Evolutionary conservation across 2,888 invertebrate genomes (phyloP).

Genomic region (Dascillus cervinus): DNA sequence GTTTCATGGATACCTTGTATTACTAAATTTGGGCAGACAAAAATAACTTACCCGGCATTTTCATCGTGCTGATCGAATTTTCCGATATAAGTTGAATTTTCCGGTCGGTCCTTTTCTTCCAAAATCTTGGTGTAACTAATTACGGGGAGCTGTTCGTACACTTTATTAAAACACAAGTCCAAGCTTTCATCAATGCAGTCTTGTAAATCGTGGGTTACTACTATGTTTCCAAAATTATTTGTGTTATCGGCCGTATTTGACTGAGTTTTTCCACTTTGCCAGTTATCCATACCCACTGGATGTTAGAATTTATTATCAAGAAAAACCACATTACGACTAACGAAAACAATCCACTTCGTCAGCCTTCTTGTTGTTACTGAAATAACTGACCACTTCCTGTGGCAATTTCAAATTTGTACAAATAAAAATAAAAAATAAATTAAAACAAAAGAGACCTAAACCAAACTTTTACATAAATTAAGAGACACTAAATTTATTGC

Average conservation of each 20-base stretch:
- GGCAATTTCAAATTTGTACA: too few species aligned
- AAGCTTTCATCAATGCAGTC: conserved; percentile 44
- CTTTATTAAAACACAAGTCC: conserved; percentile 42
- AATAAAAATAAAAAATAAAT: too few species aligned
- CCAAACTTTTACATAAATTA: too few species aligned
- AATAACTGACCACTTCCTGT: too few species aligned
- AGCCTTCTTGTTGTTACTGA: too few species aligned
- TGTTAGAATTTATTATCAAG: too few species aligned
- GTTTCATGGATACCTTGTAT: conserved; percentile 9
- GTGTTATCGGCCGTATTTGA: conserved; percentile 3
- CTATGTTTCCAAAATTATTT: conserved; percentile 37
- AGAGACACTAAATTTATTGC: too few species aligned
- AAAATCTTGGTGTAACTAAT: conserved; percentile 34
- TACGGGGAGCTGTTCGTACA: conserved; percentile 43
- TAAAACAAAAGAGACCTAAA: too few species aligned
- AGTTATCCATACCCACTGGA: conserved; percentile 20
- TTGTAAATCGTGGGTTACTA: conserved; percentile 47
- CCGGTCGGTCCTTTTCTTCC: conserved; percentile 25
- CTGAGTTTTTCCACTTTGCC: conserved; percentile 13
- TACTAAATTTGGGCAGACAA: conserved; percentile 29
- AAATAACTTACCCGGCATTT: conserved; percentile 43
- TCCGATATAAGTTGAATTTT: conserved; percentile 40
- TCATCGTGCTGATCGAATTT: conserved; percentile 40
- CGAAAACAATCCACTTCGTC: too few species aligned
- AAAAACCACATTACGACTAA: too few species aligned